Evolutionary conservation across 1,140 invertebrate genomes (phyloP).

Genomic region (Lineus longissimus): DNA sequence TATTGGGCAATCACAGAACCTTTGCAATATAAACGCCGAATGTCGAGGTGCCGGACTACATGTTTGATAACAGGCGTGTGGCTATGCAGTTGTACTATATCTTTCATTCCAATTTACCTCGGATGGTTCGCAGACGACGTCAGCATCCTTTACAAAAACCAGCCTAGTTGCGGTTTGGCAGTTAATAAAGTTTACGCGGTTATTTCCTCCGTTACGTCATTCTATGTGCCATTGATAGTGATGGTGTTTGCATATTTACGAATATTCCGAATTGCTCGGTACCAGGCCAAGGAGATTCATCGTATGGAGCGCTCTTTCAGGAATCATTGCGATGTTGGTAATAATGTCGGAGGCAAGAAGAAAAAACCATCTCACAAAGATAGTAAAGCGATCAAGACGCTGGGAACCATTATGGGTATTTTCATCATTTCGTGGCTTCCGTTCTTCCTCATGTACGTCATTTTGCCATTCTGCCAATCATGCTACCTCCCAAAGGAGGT

Average conservation of each 20-base stretch:
- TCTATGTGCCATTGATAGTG: conserved; percentile 90
- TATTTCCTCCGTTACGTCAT: conserved; percentile 94
- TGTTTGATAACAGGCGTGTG: conserved; percentile 92
- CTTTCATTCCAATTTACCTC: conserved; percentile 92
- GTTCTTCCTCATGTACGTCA: conserved; percentile 77
- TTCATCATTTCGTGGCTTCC: conserved; percentile 93
- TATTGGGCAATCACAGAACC: conserved; percentile 99
- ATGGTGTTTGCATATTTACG: conserved; percentile 82
- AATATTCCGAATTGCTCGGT: conserved; percentile 94
- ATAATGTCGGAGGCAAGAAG: not conserved
- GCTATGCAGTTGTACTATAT: conserved; percentile 89
- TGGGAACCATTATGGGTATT: conserved; percentile 88
- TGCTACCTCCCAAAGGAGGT: conserved; percentile 76
- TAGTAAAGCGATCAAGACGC: conserved; percentile 74
- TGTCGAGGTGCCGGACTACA: conserved; percentile 72
- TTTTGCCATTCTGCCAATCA: conserved; percentile 73
- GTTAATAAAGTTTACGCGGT: conserved; percentile 88
- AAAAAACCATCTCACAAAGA: not conserved
- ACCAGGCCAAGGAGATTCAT: conserved; percentile 91
- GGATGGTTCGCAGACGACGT: conserved; percentile 64
- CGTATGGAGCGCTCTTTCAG: conserved; percentile 26
- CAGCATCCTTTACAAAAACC: not conserved
- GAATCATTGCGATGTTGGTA: not conserved
- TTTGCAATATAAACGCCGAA: conserved; percentile 92
- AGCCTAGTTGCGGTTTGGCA: conserved; percentile 36